phyloP scores from a whole-genome alignment of 2,113 vertebrate genomes.

The Phyllostomus discolor region DNA sequence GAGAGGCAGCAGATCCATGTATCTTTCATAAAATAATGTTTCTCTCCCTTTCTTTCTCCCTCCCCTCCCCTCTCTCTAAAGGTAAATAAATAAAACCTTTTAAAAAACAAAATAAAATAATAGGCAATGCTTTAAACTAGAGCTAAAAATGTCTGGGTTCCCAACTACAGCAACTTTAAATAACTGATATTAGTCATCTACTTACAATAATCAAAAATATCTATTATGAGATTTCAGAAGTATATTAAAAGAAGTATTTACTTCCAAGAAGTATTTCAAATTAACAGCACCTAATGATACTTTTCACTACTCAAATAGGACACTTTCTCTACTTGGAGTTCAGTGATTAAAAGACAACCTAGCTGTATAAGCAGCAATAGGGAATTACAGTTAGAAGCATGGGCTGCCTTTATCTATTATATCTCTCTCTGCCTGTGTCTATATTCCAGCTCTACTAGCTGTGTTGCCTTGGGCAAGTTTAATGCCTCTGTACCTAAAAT shows the following conservation, averaged over 20 bases:
- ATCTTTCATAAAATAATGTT: too few relatives aligned
- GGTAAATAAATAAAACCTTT: too few relatives aligned
- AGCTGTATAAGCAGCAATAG: background rate
- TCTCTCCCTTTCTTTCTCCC: too few relatives aligned
- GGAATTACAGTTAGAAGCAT: background rate
- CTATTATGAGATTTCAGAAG: background rate
- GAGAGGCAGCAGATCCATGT: too few relatives aligned
- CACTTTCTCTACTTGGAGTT: background rate
- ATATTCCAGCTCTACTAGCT: background rate
- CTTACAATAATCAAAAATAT: constrained; percentile 23
- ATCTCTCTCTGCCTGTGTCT: background rate
- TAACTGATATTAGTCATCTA: background rate
- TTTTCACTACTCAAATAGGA: background rate
- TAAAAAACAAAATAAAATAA: background rate
- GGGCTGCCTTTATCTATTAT: background rate
- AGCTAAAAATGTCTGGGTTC: background rate
- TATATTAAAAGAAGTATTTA: background rate
- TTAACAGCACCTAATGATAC: background rate
- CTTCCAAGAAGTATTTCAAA: background rate
- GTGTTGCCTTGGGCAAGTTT: background rate
- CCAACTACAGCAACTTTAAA: background rate
- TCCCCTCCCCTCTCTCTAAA: too few relatives aligned
- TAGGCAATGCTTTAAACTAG: background rate
- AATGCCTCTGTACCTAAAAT: background rate
- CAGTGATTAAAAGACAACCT: background rate